These are phyloP conservation scores for Eurystomus glaucurus DNA, from an alignment of 2,797 vertebrate species.

Conservation along the genomic window DNA sequence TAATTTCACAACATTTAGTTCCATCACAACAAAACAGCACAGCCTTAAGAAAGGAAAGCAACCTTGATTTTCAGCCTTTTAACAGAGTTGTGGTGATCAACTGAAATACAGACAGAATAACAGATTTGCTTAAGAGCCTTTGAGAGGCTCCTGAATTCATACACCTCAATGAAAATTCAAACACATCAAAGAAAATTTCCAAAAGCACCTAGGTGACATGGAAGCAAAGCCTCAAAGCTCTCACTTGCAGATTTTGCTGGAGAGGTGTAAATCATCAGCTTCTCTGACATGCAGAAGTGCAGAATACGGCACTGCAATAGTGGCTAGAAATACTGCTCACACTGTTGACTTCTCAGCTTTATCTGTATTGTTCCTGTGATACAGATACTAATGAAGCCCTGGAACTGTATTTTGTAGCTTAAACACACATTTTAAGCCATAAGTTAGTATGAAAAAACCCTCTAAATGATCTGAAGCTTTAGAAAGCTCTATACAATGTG, in stretches of 20 bases:
- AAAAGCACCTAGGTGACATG: background rate
- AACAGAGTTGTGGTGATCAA: background rate
- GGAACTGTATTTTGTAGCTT: background rate
- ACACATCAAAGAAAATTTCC: background rate
- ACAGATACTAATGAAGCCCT: background rate
- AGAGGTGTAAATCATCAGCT: background rate
- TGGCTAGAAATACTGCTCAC: background rate
- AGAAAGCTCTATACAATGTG: background rate
- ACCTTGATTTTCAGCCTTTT: background rate
- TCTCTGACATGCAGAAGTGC: background rate
- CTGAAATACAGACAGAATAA: background rate
- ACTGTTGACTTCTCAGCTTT: background rate
- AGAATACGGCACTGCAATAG: background rate
- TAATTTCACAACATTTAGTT: background rate
- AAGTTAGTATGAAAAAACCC: background rate
- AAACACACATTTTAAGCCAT: background rate
- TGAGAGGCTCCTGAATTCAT: background rate
- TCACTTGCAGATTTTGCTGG: background rate
- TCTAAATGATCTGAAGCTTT: background rate
- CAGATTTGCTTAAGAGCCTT: background rate
- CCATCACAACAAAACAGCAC: background rate
- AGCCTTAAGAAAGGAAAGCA: background rate
- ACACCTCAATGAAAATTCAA: accelerated
- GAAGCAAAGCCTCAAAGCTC: background rate
- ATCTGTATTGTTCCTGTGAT: background rate